Conservation (phyloP, 2,888 invertebrate species). For the Synergus japonicus region DNA sequence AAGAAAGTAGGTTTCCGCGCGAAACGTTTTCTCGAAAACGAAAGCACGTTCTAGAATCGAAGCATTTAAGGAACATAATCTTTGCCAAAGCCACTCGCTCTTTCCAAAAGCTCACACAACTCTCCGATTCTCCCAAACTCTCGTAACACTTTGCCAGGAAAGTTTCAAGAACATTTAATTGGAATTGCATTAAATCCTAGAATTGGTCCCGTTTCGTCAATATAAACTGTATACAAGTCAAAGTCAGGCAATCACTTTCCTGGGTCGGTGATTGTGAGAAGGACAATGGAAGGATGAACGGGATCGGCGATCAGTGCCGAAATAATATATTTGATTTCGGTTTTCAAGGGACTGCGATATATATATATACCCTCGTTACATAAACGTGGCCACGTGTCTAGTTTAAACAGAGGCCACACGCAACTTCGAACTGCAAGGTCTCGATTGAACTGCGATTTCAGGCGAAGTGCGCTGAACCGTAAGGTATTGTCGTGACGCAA, state of each 20-base stretch:
- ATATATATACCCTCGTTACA: conserved; percentile 59
- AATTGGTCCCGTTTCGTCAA: conserved; percentile 51
- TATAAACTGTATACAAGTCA: conserved; percentile 47
- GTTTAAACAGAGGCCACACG: conserved; percentile 70
- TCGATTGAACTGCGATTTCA: conserved; percentile 62
- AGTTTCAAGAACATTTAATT: conserved; percentile 12
- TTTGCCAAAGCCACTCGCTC: conserved; percentile 12
- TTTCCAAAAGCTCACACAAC: background rate
- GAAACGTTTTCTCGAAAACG: conserved; percentile 25
- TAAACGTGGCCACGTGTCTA: conserved; percentile 75
- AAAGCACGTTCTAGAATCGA: conserved; percentile 32
- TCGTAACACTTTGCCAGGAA: background rate
- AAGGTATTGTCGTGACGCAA: conserved; percentile 68
- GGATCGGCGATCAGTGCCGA: conserved; percentile 49
- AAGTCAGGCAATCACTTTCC: conserved; percentile 66
- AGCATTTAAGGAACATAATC: conserved; percentile 34
- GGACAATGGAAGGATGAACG: conserved; percentile 59
- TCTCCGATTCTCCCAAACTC: background rate
- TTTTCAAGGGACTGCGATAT: conserved; percentile 69
- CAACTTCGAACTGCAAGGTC: conserved; percentile 51
- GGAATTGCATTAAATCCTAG: background rate
- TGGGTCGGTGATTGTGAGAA: conserved; percentile 55
- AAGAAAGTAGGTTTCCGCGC: conserved; percentile 20
- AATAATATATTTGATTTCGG: conserved; percentile 75
- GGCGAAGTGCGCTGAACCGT: conserved; percentile 69